phyloP scores from a whole-genome alignment of 2,888 invertebrate species.

The Hymenopus coronatus region DNA sequence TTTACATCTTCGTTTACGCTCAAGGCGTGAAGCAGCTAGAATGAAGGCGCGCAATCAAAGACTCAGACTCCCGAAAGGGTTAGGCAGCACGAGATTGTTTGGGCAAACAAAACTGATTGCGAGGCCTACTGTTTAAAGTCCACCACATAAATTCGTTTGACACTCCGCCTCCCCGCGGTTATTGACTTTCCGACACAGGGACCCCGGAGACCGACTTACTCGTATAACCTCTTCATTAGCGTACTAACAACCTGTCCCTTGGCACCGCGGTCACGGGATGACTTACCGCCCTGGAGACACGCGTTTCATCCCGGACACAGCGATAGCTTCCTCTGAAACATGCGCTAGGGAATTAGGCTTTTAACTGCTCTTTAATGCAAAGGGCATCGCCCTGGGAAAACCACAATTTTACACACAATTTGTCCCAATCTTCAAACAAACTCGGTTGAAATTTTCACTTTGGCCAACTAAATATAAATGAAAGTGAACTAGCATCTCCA shows the following conservation, averaged over 20 bases:
- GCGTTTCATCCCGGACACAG: background rate
- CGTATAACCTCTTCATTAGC: background rate
- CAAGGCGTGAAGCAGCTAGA: too few relatives aligned
- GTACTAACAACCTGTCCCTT: background rate
- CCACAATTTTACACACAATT: too few relatives aligned
- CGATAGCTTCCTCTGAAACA: background rate
- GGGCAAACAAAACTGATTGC: background rate
- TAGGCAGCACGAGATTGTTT: background rate
- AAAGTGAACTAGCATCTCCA: too few relatives aligned
- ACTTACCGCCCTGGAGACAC: background rate
- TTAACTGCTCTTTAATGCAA: background rate
- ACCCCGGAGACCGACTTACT: background rate
- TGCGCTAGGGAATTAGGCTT: background rate
- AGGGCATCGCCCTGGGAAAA: background rate
- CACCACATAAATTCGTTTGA: background rate
- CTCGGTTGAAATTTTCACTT: too few relatives aligned
- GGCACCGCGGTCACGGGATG: background rate
- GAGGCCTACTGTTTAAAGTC: background rate
- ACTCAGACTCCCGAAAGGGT: too few relatives aligned
- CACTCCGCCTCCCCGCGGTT: background rate
- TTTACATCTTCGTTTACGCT: too few relatives aligned
- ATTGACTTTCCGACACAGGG: background rate
- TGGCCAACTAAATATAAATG: too few relatives aligned
- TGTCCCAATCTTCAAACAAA: too few relatives aligned
- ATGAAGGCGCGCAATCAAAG: too few relatives aligned